Evolutionary conservation across 2,888 invertebrate genomes (phyloP).

Genomic region (Cantharis flavilabris): DNA sequence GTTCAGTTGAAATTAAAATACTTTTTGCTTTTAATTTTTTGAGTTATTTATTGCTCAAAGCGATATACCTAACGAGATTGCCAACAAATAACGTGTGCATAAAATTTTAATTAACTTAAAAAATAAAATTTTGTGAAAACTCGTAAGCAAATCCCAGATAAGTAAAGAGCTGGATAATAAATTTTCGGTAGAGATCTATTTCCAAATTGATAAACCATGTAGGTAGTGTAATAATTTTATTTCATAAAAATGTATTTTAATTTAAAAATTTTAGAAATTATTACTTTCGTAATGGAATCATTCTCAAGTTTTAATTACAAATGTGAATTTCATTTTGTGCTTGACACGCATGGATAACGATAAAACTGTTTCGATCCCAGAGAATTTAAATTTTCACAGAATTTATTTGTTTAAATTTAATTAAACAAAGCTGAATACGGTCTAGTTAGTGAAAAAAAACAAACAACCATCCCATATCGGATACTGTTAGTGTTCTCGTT

Average conservation of each 20-base stretch:
- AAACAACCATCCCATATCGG: neutral
- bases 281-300: no score
- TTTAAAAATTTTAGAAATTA: neutral
- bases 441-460: neutral
- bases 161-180: neutral
- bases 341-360: neutral
- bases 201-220: neutral
- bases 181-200: neutral
- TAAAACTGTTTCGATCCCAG: neutral
- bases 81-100: neutral
- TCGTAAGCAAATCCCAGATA: neutral
- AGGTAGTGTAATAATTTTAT: neutral
- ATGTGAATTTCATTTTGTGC: neutral
- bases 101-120: neutral
- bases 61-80: neutral
- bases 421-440: neutral
- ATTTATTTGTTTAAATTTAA: neutral
- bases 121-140: neutral
- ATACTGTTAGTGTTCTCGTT: neutral
- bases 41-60: neutral
- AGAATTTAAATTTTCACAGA: neutral
- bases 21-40: neutral
- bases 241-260: neutral
- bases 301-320: neutral
- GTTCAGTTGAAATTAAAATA: neutral